A percentile compares a stretch with the other conserved stretches of the same genome.
Evolutionary conservation across 2,797 vertebrate species (phyloP).

Genomic region (Iguana delicatissima): DNA sequence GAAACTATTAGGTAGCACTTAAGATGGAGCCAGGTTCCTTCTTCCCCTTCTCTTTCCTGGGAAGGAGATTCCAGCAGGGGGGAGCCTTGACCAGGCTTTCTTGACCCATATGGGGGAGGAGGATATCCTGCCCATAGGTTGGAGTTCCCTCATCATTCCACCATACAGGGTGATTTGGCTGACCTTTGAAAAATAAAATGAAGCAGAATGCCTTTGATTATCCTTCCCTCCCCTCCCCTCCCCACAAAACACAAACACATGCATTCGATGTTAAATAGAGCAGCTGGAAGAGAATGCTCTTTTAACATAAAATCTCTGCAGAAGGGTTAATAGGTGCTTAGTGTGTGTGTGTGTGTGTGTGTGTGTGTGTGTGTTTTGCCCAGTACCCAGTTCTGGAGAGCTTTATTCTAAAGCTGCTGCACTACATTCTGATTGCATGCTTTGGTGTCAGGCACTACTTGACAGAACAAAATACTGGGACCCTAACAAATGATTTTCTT

Average conservation of each 20-base stretch:
- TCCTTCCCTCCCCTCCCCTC: too few species aligned
- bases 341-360: constrained; percentile 24
- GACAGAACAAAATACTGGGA: too few species aligned
- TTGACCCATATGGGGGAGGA: too few species aligned
- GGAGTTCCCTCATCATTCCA: background rate
- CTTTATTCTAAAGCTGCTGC: constrained; percentile 64
- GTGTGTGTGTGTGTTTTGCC: constrained; percentile 56
- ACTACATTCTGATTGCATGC: constrained; percentile 41
- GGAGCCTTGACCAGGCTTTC: background rate
- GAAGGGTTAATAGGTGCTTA: constrained; percentile 72
- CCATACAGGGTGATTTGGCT: constrained; percentile 26
- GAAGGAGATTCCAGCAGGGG: background rate
- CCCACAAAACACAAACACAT: background rate
- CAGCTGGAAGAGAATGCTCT: constrained; percentile 42
- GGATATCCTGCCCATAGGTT: background rate
- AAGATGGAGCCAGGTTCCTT: background rate
- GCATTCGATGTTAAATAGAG: constrained; percentile 56
- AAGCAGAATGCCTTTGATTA: constrained; percentile 54
- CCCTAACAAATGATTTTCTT: too few species aligned
- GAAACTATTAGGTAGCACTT: background rate
- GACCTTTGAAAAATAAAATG: constrained; percentile 34
- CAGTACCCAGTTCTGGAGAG: constrained; percentile 64
- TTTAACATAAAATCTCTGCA: constrained; percentile 48
- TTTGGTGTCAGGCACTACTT: background rate
- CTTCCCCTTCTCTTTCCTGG: background rate